Evolutionary conservation across 1,140 invertebrate species (phyloP), one percentile per base, ranked within the genome.

Genomic region (Danaus melanippus): DNA sequence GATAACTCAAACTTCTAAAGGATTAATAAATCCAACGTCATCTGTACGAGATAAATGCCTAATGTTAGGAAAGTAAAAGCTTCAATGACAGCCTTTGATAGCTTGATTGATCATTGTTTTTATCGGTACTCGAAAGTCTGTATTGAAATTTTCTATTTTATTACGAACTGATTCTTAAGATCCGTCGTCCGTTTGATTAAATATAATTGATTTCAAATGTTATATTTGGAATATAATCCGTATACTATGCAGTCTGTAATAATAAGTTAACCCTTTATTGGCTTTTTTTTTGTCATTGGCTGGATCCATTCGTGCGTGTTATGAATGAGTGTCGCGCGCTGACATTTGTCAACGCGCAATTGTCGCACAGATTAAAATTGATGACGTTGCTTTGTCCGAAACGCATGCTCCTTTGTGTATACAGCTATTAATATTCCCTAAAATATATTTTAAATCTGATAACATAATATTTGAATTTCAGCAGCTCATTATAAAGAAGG

Each of bases 311-410:
- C 79, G 74, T 72, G 73, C 71, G 74, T 63, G 71, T 83, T 81
- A 84, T 84, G 76, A 84, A 84, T 84, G 79, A 80, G 76, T 79
- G 67, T 69, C 78, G 76, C 76, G 78, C 76, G 72, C 48, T 84
- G 80, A 84, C 81, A 84, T 86, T 86, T 86, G 83, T 86, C 83
- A 82, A 81, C 81, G 81, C 66, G 81, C 83, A 84, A 84, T 84
- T 84, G 81, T 84, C 77, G 77, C 73, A 53, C 71, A 82, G 81
- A 86, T 86, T 86, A 84, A 86, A 84, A 86, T 84, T 86, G 81
- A 86, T 86, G 83, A 86, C 81, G 76, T 75, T 71, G 73, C 76
- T 76, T 86, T 84, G 83, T 83, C 71, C 66, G 69, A 58, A 56
- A 67, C 76, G 77, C 73, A 75, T 69, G 76, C 66, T 60, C 74